phyloP scores from a whole-genome alignment of 1,140 invertebrate species.

The Papilio dardanus region DNA sequence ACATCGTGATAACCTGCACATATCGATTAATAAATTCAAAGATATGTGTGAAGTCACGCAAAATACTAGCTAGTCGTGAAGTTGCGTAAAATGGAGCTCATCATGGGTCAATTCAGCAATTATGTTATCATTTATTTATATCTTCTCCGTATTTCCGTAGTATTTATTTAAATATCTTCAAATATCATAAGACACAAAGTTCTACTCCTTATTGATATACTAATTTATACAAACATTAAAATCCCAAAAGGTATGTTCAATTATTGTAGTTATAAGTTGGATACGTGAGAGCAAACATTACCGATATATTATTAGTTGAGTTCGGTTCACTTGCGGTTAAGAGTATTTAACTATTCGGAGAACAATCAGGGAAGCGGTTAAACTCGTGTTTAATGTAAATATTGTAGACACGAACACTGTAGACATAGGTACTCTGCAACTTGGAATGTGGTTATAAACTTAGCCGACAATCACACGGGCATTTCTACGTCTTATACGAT shows the following conservation, averaged over 20 bases:
- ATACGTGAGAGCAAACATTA: constrained; percentile 26
- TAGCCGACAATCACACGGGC: no score
- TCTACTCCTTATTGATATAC: neutral
- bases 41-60: no score
- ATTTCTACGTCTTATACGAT: no score
- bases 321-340: constrained; percentile 39
- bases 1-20: no score
- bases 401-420: constrained; percentile 37
- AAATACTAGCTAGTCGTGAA: no score
- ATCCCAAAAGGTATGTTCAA: constrained; percentile 33
- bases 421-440: constrained; percentile 27
- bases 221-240: constrained; percentile 2
- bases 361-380: constrained; percentile 54
- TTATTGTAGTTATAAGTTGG: constrained; percentile 29
- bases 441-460: constrained; percentile 34
- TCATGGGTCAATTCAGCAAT: no score
- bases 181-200: neutral
- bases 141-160: no score
- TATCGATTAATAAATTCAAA: no score
- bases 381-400: constrained; percentile 44
- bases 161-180: no score
- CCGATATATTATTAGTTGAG: constrained; percentile 38
- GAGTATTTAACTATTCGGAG: constrained; percentile 50
- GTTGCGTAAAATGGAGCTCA: no score
- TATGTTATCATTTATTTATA: no score